phyloP scores from a whole-genome alignment of 2,888 invertebrate genomes.

The Sinodicranocentrus sp. region DNA sequence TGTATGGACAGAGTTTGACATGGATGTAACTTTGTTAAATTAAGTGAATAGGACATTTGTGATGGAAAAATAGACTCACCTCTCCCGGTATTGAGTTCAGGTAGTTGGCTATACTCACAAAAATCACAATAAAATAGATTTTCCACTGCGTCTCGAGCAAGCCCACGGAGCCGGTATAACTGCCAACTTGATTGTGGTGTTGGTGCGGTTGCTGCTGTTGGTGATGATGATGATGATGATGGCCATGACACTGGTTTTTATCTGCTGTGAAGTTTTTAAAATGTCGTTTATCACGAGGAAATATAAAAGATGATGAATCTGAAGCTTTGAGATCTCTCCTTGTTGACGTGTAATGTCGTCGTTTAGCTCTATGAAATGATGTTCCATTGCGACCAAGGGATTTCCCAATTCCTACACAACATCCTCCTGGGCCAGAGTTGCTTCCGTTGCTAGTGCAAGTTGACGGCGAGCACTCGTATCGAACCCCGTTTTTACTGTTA shows the following conservation, averaged over 20 bases:
- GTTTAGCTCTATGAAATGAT: slow-evolving; percentile 71
- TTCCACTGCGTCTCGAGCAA: slow-evolving; percentile 76
- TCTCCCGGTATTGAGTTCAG: slow-evolving; percentile 87
- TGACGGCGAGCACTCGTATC: slow-evolving; percentile 54
- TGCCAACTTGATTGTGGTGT: slow-evolving; percentile 26
- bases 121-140: slow-evolving; percentile 82
- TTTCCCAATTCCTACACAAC: slow-evolving; percentile 65
- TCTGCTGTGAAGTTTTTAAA: slow-evolving; percentile 60
- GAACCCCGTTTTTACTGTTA: slow-evolving; percentile 33
- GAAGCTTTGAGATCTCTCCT: slow-evolving; percentile 68
- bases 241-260: slow-evolving; percentile 58
- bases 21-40: too few species aligned
- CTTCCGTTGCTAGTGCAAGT: slow-evolving; percentile 14
- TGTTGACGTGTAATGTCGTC: slow-evolving; percentile 67
- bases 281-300: slow-evolving; percentile 69
- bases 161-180: slow-evolving; percentile 11
- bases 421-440: slow-evolving; percentile 58
- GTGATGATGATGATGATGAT: slow-evolving; percentile 53
- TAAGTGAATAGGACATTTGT: too few species aligned
- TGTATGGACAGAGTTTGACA: slow-evolving; percentile 93
- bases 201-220: slow-evolving; percentile 49
- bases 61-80: too few species aligned
- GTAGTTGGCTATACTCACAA: slow-evolving; percentile 85
- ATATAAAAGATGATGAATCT: slow-evolving; percentile 51
- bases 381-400: slow-evolving; percentile 69